Conservation (phyloP, 2,888 invertebrate genomes). For the Himalopsyche japonica region DNA sequence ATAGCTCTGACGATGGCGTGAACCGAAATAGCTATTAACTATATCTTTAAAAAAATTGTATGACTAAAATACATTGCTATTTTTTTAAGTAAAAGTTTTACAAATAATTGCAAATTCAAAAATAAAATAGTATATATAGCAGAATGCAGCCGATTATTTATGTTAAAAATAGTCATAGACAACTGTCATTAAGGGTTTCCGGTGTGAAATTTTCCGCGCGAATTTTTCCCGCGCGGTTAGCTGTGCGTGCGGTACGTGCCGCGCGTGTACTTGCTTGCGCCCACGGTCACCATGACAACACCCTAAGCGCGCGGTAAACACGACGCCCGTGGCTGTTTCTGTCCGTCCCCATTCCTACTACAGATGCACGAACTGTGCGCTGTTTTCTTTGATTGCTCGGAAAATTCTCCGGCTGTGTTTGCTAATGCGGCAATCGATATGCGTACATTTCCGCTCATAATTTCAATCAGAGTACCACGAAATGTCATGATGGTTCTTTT, state of each 20-base stretch:
- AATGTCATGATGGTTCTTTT: neutral
- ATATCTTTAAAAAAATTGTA: too few species aligned
- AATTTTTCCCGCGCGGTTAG: constrained; percentile 15
- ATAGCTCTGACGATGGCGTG: too few species aligned
- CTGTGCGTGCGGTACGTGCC: constrained; percentile 23
- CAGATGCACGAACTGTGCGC: neutral
- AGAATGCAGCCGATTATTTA: too few species aligned
- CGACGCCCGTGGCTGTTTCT: constrained; percentile 1
- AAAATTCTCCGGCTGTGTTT: constrained; percentile 36
- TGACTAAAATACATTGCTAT: too few species aligned
- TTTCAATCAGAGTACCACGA: neutral
- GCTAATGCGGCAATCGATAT: constrained; percentile 38
- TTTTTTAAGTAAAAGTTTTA: too few species aligned
- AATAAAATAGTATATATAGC: too few species aligned
- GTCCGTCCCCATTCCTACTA: neutral
- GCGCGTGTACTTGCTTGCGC: neutral
- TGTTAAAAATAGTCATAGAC: too few species aligned
- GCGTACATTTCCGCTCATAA: constrained; percentile 15
- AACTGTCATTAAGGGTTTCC: neutral
- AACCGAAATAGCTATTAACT: too few species aligned
- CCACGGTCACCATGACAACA: constrained; percentile 24
- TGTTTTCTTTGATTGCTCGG: constrained; percentile 40
- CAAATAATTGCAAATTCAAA: too few species aligned
- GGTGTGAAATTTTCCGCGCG: constrained; percentile 13
- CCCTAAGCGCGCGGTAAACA: constrained; percentile 33